Conservation (phyloP, 2,113 vertebrate genomes). For the Corythaixoides concolor region DNA sequence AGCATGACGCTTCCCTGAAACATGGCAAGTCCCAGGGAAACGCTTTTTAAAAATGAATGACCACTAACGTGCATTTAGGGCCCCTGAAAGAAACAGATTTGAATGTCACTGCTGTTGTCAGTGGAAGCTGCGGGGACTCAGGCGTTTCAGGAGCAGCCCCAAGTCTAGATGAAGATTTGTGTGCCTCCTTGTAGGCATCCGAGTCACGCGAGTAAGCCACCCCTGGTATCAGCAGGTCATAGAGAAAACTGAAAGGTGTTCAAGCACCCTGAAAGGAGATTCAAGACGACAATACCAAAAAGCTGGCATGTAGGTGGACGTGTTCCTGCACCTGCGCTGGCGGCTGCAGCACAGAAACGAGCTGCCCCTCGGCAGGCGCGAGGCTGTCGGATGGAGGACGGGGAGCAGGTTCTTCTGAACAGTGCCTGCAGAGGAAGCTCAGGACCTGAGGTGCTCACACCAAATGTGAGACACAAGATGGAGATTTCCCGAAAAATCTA, state of each 20-base stretch:
- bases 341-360: background rate
- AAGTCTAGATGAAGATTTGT: background rate
- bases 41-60: background rate
- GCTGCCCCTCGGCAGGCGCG: background rate
- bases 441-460: background rate
- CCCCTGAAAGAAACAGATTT: background rate
- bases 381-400: accelerated
- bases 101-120: background rate
- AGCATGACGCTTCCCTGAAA: background rate
- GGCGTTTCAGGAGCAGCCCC: background rate
- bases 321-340: accelerated
- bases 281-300: background rate
- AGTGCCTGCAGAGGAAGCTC: accelerated
- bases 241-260: background rate
- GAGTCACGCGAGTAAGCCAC: no score
- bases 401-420: background rate
- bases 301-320: background rate
- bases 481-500: background rate
- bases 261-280: background rate
- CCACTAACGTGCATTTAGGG: background rate
- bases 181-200: background rate
- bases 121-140: background rate
- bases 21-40: background rate
- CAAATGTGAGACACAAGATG: background rate
- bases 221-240: background rate